phyloP scores from a whole-genome alignment of 2,888 invertebrate genomes.

The Spicauda simplicius region DNA sequence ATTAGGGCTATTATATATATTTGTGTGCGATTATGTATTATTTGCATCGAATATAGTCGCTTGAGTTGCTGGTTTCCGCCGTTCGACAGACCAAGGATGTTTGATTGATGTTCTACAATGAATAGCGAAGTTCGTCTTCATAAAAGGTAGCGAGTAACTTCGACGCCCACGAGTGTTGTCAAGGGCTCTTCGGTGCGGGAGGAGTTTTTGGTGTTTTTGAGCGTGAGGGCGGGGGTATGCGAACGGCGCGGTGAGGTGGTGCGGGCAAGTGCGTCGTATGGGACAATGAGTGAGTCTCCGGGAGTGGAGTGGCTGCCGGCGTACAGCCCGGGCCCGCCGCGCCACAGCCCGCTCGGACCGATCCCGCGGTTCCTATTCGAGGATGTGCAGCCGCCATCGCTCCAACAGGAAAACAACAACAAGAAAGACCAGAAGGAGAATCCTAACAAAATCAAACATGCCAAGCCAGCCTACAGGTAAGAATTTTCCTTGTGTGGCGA shows the following conservation, averaged over 20 bases:
- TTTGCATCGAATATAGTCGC: conserved; percentile 49
- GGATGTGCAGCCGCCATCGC: conserved; percentile 73
- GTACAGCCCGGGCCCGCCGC: conserved; percentile 80
- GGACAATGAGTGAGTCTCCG: conserved; percentile 81
- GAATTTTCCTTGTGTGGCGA: conserved; percentile 52
- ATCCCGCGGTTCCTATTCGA: conserved; percentile 79
- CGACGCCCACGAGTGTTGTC: conserved; percentile 61
- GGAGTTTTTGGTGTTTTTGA: conserved; percentile 49
- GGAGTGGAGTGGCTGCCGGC: conserved; percentile 84
- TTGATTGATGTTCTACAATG: conserved; percentile 73
- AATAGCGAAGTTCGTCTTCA: conserved; percentile 68
- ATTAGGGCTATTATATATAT: conserved; percentile 55
- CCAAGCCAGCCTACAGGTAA: conserved; percentile 86
- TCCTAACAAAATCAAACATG: conserved; percentile 79
- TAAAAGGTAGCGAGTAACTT: conserved; percentile 72
- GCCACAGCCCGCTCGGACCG: conserved; percentile 79
- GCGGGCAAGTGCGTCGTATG: conserved; percentile 56
- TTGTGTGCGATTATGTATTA: conserved; percentile 55
- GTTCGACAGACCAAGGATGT: conserved; percentile 76
- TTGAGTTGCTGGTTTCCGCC: conserved; percentile 60
- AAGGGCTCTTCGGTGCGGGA: conserved; percentile 53
- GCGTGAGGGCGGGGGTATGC: conserved; percentile 40
- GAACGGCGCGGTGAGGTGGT: conserved; percentile 52
- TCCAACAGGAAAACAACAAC: conserved; percentile 78
- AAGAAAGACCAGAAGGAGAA: conserved; percentile 78